These are phyloP conservation scores for Chauna torquata DNA, from an alignment of 2,113 vertebrate genomes.

Conservation along the genomic window DNA sequence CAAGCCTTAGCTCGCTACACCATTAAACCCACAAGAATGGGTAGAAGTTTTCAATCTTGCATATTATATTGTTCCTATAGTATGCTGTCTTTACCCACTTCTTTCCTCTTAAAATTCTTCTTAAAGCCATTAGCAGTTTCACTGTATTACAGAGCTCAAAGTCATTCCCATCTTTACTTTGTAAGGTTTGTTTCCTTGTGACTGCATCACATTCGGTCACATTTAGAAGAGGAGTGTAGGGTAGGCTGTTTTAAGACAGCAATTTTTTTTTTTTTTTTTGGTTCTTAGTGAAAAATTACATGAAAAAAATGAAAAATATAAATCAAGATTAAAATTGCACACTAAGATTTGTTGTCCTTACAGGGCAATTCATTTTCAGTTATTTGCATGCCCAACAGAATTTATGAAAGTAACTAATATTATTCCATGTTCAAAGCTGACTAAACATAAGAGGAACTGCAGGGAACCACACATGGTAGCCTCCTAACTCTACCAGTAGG, in stretches of 20 bases:
- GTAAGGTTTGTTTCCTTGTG: background rate
- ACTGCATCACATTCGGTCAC: background rate
- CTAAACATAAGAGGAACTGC: background rate
- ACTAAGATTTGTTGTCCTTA: background rate
- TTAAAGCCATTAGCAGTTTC: background rate
- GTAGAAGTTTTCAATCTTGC: slow-evolving; percentile 20
- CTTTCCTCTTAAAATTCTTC: background rate
- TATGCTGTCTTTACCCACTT: background rate
- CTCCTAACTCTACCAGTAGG: background rate
- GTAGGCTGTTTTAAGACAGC: background rate
- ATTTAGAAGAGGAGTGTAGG: background rate
- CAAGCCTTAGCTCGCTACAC: background rate
- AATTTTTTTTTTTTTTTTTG: background rate
- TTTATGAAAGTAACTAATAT: background rate
- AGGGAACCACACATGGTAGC: background rate
- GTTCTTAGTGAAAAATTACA: background rate
- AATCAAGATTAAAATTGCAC: background rate
- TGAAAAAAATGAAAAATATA: background rate
- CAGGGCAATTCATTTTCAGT: background rate
- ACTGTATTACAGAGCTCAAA: background rate
- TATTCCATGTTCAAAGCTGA: background rate
- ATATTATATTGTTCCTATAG: background rate
- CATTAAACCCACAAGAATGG: slow-evolving; percentile 9
- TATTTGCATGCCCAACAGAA: background rate
- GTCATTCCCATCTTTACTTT: background rate